Conservation (phyloP, 2,797 vertebrate genomes). For the Danio choprae region DNA sequence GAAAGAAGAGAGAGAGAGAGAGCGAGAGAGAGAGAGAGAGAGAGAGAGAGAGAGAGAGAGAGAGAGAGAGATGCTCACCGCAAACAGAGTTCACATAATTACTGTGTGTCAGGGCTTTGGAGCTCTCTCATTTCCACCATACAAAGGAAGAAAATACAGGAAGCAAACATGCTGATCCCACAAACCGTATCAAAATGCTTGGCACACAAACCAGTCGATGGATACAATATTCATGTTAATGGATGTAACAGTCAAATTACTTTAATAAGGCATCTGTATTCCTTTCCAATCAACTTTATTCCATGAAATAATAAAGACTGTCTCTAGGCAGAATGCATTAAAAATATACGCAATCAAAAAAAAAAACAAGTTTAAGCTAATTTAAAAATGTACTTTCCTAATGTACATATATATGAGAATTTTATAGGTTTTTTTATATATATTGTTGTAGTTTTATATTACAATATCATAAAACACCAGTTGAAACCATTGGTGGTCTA, state of each 20-base stretch:
- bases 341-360: no score
- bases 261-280: conserved; percentile 16
- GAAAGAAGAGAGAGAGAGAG: conserved; percentile 15
- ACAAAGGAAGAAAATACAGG: conserved; percentile 44
- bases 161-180: conserved; percentile 60
- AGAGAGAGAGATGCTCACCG: conserved; percentile 36
- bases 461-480: background rate
- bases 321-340: conserved; percentile 15
- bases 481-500: background rate
- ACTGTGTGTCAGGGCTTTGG: conserved; percentile 55
- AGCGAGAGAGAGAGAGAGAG: conserved; percentile 35
- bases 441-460: conserved; percentile 5
- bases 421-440: background rate
- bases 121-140: conserved; percentile 42
- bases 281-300: conserved; percentile 19
- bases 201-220: conserved; percentile 34
- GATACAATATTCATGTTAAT: conserved; percentile 53
- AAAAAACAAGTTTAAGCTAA: background rate
- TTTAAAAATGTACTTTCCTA: background rate
- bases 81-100: conserved; percentile 61
- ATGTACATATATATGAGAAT: background rate
- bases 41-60: conserved; percentile 27
- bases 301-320: conserved; percentile 20
- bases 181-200: conserved; percentile 51
- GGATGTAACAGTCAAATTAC: conserved; percentile 47